These are phyloP conservation scores for Drosophila emarginata DNA, from an alignment of 2,888 invertebrate species.

Conservation along the genomic window DNA sequence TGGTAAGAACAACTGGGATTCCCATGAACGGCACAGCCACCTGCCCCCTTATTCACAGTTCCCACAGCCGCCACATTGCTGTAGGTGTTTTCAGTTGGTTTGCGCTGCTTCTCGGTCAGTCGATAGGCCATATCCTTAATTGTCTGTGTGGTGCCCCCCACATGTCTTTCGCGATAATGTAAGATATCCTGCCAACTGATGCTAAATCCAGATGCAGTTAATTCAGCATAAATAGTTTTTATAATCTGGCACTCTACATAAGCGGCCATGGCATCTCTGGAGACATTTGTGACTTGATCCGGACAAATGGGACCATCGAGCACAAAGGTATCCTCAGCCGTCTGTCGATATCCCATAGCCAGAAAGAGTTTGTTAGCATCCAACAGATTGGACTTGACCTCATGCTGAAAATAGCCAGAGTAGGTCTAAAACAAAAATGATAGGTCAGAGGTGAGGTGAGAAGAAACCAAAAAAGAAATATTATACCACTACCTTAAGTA, in stretches of 20 bases:
- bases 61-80: constrained; percentile 59
- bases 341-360: constrained; percentile 91
- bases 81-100: constrained; percentile 66
- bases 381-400: constrained; percentile 90
- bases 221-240: constrained; percentile 88
- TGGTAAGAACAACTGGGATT: constrained; percentile 54
- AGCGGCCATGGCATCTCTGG: constrained; percentile 92
- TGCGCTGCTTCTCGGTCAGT: constrained; percentile 77
- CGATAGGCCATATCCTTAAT: constrained; percentile 78
- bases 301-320: constrained; percentile 91
- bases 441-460: constrained; percentile 10
- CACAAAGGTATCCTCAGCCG: constrained; percentile 84
- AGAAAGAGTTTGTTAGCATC: constrained; percentile 90
- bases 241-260: constrained; percentile 94
- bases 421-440: constrained; percentile 85
- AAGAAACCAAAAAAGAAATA: too few relatives aligned
- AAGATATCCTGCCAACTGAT: constrained; percentile 87
- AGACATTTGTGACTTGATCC: constrained; percentile 90
- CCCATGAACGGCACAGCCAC: constrained; percentile 54
- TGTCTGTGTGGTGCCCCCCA: constrained; percentile 76
- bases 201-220: constrained; percentile 84
- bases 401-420: constrained; percentile 94
- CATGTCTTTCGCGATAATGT: constrained; percentile 79
- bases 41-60: constrained; percentile 43
- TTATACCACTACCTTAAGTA: constrained; percentile 87